Evolutionary conservation across 2,113 vertebrate genomes (phyloP).

Genomic region (Acanthisitta chloris): DNA sequence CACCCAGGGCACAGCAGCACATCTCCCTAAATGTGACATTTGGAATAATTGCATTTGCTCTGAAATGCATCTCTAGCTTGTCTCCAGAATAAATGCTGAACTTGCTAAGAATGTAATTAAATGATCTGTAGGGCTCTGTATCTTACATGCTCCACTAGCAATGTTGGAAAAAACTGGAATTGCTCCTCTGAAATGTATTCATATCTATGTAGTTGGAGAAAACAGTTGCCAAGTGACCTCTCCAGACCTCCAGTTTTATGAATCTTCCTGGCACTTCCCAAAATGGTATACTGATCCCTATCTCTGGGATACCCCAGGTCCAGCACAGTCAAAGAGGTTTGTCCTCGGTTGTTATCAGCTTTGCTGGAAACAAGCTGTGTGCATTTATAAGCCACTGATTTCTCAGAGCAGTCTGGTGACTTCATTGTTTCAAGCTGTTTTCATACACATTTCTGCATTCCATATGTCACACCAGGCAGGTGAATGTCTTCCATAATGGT

Average conservation of each 20-base stretch:
- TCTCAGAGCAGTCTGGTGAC: neutral
- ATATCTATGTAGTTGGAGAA: neutral
- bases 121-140: neutral
- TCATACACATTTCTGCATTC: neutral
- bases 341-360: neutral
- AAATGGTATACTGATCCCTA: neutral
- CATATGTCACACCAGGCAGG: neutral
- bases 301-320: neutral
- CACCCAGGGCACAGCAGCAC: neutral
- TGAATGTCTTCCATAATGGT: neutral
- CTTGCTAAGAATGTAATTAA: neutral
- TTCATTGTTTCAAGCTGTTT: neutral
- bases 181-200: neutral
- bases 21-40: neutral
- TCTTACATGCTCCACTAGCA: neutral
- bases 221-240: neutral
- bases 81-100: neutral
- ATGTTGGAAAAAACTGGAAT: neutral
- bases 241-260: neutral
- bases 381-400: neutral
- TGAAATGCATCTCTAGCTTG: neutral
- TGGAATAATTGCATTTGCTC: neutral
- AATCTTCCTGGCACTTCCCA: neutral
- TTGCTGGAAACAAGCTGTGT: neutral
- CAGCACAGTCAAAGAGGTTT: neutral